Evolutionary conservation across 2,113 vertebrate genomes (phyloP), one percentile per base, ranked within the genome.

Genomic region (Pelecanus crispus): DNA sequence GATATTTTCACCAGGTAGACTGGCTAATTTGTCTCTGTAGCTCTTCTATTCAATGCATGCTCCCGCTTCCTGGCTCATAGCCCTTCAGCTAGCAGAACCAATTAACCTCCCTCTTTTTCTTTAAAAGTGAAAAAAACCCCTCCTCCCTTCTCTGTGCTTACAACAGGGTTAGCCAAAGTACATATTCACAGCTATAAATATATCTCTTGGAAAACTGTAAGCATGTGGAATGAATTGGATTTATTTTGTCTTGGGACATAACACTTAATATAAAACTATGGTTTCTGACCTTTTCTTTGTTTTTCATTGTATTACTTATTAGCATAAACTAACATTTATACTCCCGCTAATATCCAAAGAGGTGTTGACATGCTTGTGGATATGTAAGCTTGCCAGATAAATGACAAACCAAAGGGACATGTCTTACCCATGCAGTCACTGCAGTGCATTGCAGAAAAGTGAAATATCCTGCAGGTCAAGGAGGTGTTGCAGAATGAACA

Each of bases 61-160:
- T 94, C 55, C 81, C 1, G 7, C 56, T 80, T 73, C 47, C 77
- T 97, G 90, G 79, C 78, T 18, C 45, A 52, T 56, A 91, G 86
- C 96, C 95, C 87, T 94, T 92, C 89, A 91, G 67, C 92, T 92
- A 95, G 86, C 45, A 88, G 95, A 97, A 86, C 68, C 92, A 98
- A 98, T 98, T 98, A 97, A 96, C 95, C 92, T 95, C 80, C 63
- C 83, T 95, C 92, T 93, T 94, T 63, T 96, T 84, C 73, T 95
- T 88, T 92, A 94, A 94, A 95, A 95, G 90, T 88, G 19, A 81
- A 83, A 59, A 90, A 82, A n/a, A 67, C 0, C 3, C 6, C 62
- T 89, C 38, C 18, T 68, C 29, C 52, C 31, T 73, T 77, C 74
- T 75, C 62, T 65, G 3, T 95, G 92, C 50, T 95, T 91, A 88